These are phyloP conservation scores for Orussus abietinus DNA, from an alignment of 1,140 invertebrate species.

Conservation along the genomic window DNA sequence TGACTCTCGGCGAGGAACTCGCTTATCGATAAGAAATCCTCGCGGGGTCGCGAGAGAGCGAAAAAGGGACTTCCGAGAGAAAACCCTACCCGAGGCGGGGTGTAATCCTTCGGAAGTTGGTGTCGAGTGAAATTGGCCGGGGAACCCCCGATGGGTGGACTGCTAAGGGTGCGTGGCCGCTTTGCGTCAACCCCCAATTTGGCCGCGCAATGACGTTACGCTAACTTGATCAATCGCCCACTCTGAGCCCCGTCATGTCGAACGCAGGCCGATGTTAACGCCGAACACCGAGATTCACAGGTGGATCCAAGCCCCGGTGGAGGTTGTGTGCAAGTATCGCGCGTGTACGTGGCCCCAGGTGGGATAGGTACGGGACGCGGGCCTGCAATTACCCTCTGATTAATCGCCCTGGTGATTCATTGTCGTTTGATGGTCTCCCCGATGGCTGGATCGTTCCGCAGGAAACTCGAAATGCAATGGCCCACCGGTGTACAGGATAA, in stretches of 20 bases:
- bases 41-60: not conserved
- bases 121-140: conserved; percentile 41
- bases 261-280: conserved; percentile 29
- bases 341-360: no score
- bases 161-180: conserved; percentile 12
- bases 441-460: no score
- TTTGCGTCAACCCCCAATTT: conserved; percentile 30
- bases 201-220: conserved; percentile 34
- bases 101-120: conserved; percentile 28
- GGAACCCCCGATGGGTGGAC: conserved; percentile 13
- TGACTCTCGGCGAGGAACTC: not conserved
- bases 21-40: conserved; percentile 1
- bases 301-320: no score
- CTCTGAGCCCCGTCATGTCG: conserved; percentile 25
- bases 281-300: no score
- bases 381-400: conserved; percentile 12
- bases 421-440: conserved; percentile 23
- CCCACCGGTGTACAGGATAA: no score
- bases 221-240: conserved; percentile 40
- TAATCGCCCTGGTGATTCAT: conserved; percentile 24
- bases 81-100: not conserved
- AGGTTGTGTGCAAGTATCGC: no score
- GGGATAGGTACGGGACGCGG: conserved; percentile 26
- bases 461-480: no score
- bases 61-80: conserved; percentile 8